Percentiles rank a stretch among this genome's conserved stretches.
Conservation (phyloP, 2,113 vertebrate species). For the Zapornia atra region DNA sequence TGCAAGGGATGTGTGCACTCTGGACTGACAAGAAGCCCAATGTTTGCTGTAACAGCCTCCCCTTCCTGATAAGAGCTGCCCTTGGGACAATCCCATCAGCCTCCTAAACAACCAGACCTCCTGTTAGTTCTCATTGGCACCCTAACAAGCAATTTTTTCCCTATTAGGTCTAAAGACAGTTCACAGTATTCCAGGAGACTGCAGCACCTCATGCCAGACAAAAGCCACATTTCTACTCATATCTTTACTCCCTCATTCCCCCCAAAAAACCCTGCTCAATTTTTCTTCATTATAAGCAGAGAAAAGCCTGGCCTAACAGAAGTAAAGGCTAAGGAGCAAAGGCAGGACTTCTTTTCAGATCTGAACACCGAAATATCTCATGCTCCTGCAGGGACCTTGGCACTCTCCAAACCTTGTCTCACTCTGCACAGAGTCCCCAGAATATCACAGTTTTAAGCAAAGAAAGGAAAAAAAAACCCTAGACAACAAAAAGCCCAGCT, state of each 20-base stretch:
- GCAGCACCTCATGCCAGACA: not conserved
- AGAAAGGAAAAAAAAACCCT: not conserved
- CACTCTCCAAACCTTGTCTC: not conserved
- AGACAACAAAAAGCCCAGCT: not conserved
- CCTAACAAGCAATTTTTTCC: slow-evolving; percentile 1
- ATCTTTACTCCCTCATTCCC: not conserved
- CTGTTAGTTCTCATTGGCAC: not conserved
- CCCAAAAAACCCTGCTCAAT: not conserved
- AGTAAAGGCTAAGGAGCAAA: not conserved
- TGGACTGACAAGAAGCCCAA: not conserved
- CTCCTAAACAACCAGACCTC: not conserved
- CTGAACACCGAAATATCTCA: not conserved
- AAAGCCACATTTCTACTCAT: not conserved
- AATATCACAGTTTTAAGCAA: not conserved
- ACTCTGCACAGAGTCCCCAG: not conserved
- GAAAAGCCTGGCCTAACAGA: not conserved
- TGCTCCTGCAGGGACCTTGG: not conserved
- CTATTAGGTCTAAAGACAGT: not conserved
- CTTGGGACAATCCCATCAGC: not conserved
- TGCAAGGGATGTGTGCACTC: not conserved
- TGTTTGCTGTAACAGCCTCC: not conserved
- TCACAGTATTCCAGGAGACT: not conserved
- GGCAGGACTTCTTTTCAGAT: not conserved
- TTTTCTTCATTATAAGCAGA: not conserved
- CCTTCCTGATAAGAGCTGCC: not conserved